A percentile compares a stretch with the other conserved stretches of the same genome.
Conservation (phyloP, 2,797 vertebrate species). For the Anolis apletophallus region DNA sequence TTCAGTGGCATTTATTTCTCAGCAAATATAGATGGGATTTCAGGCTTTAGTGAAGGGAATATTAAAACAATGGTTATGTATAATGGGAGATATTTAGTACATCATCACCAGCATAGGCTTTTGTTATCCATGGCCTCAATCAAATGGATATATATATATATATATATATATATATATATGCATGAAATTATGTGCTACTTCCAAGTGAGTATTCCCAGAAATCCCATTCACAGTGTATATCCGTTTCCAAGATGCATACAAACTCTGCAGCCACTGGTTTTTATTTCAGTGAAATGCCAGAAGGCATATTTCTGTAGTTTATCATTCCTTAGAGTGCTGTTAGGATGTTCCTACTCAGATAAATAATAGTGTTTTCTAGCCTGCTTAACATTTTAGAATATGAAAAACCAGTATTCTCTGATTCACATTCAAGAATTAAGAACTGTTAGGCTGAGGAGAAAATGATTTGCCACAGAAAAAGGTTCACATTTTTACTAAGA, state of each 20-base stretch:
- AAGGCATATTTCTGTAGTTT: conserved; percentile 47
- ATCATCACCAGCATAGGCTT: not conserved
- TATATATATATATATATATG: too few species aligned
- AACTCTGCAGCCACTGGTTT: not conserved
- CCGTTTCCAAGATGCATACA: not conserved
- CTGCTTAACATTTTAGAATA: conserved; percentile 38
- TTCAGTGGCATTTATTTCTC: not conserved
- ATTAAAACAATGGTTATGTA: too few species aligned
- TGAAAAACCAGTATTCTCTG: not conserved
- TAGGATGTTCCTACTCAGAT: conserved; percentile 56
- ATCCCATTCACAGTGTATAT: conserved; percentile 1
- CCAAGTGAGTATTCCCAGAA: conserved; percentile 8
- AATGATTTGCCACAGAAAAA: not conserved
- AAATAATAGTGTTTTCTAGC: conserved; percentile 52
- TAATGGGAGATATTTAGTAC: not conserved
- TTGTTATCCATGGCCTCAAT: not conserved
- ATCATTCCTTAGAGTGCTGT: conserved; percentile 56
- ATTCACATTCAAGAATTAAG: not conserved
- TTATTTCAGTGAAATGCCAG: conserved; percentile 10
- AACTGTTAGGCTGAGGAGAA: not conserved
- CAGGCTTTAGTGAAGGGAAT: not conserved
- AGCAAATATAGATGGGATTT: not conserved
- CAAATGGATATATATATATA: not conserved
- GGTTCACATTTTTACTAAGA: not conserved
- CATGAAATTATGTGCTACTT: conserved; percentile 2